Conservation (phyloP, 2,113 vertebrate species). For the Microcebus griseorufus region DNA sequence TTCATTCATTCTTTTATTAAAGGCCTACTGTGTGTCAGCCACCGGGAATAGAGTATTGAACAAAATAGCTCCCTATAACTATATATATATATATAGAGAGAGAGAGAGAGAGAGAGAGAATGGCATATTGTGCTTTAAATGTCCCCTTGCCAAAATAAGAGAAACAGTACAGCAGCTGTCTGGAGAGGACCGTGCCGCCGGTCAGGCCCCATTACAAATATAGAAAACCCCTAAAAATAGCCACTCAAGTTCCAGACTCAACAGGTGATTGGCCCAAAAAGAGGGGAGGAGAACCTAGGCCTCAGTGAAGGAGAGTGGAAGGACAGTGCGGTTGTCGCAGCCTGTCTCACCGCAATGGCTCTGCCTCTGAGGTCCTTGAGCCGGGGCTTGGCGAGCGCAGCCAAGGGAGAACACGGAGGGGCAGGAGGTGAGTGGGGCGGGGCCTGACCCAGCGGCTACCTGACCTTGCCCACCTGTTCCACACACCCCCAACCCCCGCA, state of each 20-base stretch:
- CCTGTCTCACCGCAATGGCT: conserved; percentile 40
- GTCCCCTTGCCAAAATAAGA: neutral
- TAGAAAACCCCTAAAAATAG: conserved; percentile 76
- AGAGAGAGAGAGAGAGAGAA: neutral
- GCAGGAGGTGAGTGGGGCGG: conserved; percentile 69
- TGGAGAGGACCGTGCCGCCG: neutral
- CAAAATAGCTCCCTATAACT: neutral
- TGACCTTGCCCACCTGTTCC: neutral
- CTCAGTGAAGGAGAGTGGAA: conserved; percentile 41
- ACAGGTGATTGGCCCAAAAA: conserved; percentile 65
- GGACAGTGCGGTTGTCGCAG: neutral
- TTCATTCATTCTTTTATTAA: conserved; percentile 1
- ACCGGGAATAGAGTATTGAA: neutral
- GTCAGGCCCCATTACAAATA: conserved; percentile 56
- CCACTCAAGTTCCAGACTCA: neutral
- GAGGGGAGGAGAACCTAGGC: neutral
- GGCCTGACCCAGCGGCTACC: neutral
- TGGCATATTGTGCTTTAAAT: neutral
- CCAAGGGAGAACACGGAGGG: conserved; percentile 70
- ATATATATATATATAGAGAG: no score
- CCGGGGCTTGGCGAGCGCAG: conserved; percentile 69
- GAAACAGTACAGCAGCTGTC: conserved; percentile 11
- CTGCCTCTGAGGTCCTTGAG: conserved; percentile 55
- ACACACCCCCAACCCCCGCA: neutral
- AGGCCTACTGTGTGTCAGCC: neutral